phyloP scores from a whole-genome alignment of 2,888 invertebrate genomes.

The Lagria hirta region DNA sequence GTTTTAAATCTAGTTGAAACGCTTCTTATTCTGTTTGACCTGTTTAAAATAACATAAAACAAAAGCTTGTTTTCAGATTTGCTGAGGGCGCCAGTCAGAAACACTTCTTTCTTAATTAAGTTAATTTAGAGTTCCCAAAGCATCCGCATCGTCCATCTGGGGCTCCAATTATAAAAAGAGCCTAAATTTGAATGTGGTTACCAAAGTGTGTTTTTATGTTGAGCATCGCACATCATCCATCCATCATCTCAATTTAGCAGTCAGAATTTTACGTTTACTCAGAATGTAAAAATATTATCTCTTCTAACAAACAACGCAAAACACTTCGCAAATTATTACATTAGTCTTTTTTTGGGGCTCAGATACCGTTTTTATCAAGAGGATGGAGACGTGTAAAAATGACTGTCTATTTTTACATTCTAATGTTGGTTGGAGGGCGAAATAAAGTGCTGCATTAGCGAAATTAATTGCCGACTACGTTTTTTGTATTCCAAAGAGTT shows the following conservation, averaged over 20 bases:
- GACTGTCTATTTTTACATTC: constrained; percentile 37
- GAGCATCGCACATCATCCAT: constrained; percentile 7
- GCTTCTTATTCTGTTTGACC: too few species aligned
- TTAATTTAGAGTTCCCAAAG: too few species aligned
- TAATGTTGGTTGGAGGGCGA: constrained; percentile 29
- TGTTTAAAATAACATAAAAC: too few species aligned
- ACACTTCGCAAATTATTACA: constrained; percentile 36
- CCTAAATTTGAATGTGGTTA: constrained; percentile 17
- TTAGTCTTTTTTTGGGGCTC: constrained; percentile 32
- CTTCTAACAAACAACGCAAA: constrained; percentile 30
- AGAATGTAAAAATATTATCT: constrained; percentile 27
- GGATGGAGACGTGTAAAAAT: constrained; percentile 38
- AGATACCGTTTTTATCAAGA: constrained; percentile 35
- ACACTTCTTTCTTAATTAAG: too few species aligned
- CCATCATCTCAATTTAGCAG: constrained; percentile 19
- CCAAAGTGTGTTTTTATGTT: constrained; percentile 16
- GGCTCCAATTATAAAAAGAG: constrained; percentile 13
- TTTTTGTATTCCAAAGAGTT: constrained; percentile 11
- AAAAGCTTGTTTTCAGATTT: too few species aligned
- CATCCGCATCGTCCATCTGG: constrained; percentile 2
- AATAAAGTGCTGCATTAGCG: constrained; percentile 39
- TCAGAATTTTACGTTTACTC: constrained; percentile 23
- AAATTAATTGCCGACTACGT: constrained; percentile 35
- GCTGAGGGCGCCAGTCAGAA: too few species aligned
- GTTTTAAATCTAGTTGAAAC: too few species aligned